A percentile compares a stretch with the other conserved stretches of the same genome.
These are phyloP conservation scores for Castor canadensis DNA, from an alignment of 2,113 vertebrate genomes.

Conservation along the genomic window DNA sequence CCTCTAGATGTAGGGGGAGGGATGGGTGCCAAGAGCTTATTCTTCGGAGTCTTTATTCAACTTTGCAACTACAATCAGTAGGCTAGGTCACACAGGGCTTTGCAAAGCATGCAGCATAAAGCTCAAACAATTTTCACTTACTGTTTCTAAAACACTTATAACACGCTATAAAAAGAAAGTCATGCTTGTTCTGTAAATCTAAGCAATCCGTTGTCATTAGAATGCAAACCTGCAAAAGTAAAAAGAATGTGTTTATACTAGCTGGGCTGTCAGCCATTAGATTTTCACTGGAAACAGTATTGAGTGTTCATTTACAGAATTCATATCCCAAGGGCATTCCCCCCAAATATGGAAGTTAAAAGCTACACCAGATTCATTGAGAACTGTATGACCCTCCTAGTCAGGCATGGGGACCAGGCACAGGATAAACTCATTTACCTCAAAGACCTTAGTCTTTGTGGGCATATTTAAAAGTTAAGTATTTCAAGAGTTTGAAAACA, in stretches of 20 bases:
- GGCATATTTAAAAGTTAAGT: background rate
- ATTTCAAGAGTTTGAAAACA: slow-evolving; percentile 24
- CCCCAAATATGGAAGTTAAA: background rate
- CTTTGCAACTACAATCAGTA: background rate
- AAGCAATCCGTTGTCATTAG: background rate
- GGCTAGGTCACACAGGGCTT: background rate
- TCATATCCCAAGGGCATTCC: background rate
- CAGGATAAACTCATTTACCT: background rate
- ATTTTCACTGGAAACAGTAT: slow-evolving; percentile 18
- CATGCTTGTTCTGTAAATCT: background rate
- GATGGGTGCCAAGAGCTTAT: background rate
- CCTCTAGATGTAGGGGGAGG: too few relatives aligned
- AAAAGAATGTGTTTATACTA: slow-evolving; percentile 54
- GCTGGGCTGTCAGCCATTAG: background rate
- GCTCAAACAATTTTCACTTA: background rate
- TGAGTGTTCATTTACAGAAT: slow-evolving; percentile 50
- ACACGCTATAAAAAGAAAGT: background rate
- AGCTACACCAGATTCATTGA: background rate
- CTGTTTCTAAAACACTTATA: background rate
- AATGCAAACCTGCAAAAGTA: slow-evolving; percentile 9
- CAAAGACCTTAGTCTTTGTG: background rate
- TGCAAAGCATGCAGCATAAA: background rate
- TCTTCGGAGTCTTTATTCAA: background rate
- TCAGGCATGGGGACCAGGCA: background rate
- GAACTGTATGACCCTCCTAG: background rate